Conservation (phyloP, 2,888 invertebrate species). For the Cyaniris semiargus region DNA sequence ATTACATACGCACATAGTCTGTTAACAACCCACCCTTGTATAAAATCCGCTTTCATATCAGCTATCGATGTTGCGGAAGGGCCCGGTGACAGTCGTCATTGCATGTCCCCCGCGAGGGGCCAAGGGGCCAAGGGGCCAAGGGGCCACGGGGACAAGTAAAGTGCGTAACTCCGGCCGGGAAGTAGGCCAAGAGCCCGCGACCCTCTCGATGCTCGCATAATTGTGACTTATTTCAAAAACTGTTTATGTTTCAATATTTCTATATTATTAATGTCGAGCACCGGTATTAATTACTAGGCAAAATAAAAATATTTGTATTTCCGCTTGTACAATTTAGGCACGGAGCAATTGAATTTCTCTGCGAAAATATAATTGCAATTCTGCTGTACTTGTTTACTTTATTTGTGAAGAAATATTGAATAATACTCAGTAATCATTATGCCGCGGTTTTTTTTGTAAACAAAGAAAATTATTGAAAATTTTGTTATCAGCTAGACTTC, state of each 20-base stretch:
- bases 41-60: neutral
- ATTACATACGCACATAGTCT: no score
- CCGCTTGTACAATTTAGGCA: slow-evolving; percentile 26
- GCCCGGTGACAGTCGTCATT: slow-evolving; percentile 27
- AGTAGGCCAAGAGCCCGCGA: slow-evolving; percentile 30
- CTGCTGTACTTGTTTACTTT: slow-evolving; percentile 14
- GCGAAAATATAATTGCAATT: slow-evolving; percentile 29
- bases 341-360: slow-evolving; percentile 25
- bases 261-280: slow-evolving; percentile 30
- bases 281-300: slow-evolving; percentile 28
- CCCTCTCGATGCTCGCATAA: slow-evolving; percentile 35
- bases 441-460: neutral
- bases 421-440: neutral
- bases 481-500: no score
- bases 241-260: slow-evolving; percentile 34
- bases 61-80: slow-evolving; percentile 9
- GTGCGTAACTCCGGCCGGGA: slow-evolving; percentile 31
- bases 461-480: neutral
- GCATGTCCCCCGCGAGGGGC: slow-evolving; percentile 2
- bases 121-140: slow-evolving; percentile 6
- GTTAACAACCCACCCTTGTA: no score
- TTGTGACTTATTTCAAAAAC: slow-evolving; percentile 35
- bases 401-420: neutral
- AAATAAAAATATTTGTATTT: slow-evolving; percentile 26
- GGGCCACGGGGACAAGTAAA: slow-evolving; percentile 24